A percentile compares a stretch with the other conserved stretches of the same genome.
Conservation (phyloP, 2,888 invertebrate genomes). For the Pogonocherus hispidulus region DNA sequence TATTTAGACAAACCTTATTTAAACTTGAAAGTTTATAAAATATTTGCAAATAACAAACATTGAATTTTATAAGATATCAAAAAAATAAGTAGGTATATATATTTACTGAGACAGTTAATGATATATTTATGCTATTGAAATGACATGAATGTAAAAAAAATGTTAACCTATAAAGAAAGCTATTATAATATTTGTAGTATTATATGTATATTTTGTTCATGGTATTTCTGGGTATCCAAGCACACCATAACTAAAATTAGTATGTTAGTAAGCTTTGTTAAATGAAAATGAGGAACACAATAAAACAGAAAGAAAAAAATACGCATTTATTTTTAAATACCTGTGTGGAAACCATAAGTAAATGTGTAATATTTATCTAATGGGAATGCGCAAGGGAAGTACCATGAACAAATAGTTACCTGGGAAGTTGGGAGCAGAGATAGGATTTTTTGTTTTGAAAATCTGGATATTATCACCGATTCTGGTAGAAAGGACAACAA, state of each 20-base stretch:
- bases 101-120: too few relatives aligned
- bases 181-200: constrained; percentile 8
- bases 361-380: neutral
- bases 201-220: constrained; percentile 23
- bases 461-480: constrained; percentile 38
- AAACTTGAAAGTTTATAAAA: too few relatives aligned
- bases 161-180: too few relatives aligned
- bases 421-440: constrained; percentile 23
- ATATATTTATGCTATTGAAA: too few relatives aligned
- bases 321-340: too few relatives aligned
- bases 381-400: constrained; percentile 24
- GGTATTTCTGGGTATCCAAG: constrained; percentile 29
- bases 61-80: too few relatives aligned
- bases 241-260: constrained; percentile 27
- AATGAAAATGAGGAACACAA: constrained; percentile 15
- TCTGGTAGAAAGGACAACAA: constrained; percentile 60
- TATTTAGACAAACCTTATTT: too few relatives aligned
- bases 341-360: too few relatives aligned
- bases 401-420: constrained; percentile 36
- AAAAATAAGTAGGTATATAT: too few relatives aligned
- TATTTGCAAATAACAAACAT: too few relatives aligned
- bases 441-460: constrained; percentile 18
- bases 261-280: constrained; percentile 22
- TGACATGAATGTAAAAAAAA: too few relatives aligned
- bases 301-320: too few relatives aligned